A percentile compares a stretch with the other conserved stretches of the same genome.
These are phyloP conservation scores for Echinarachnius parma DNA, from an alignment of 53 echinoderm and acorn worm species.

Conservation along the genomic window DNA sequence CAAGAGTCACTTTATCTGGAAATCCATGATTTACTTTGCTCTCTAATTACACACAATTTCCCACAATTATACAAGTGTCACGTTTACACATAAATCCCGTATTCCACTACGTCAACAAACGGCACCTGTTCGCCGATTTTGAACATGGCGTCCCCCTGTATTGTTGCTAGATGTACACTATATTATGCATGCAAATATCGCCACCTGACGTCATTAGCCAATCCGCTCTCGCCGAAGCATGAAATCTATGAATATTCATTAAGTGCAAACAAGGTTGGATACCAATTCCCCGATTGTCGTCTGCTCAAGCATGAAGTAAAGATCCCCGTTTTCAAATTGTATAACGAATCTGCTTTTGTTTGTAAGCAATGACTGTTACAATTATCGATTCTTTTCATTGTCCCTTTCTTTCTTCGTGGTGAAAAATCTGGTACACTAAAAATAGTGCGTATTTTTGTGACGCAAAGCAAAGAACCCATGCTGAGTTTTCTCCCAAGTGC, in stretches of 20 bases:
- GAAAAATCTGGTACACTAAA: too few species aligned
- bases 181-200: constrained; percentile 54
- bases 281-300: constrained; percentile 4
- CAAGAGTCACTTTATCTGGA: neutral
- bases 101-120: neutral
- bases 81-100: neutral
- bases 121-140: constrained; percentile 31
- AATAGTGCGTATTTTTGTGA: too few species aligned
- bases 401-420: too few species aligned
- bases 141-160: constrained; percentile 42
- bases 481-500: too few species aligned
- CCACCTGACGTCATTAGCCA: constrained; percentile 20
- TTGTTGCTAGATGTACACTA: constrained; percentile 61
- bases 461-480: too few species aligned
- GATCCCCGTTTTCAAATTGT: too few species aligned
- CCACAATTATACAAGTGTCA: neutral
- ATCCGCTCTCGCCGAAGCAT: constrained; percentile 23
- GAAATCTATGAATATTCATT: constrained; percentile 22
- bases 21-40: constrained; percentile 8
- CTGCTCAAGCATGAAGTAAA: constrained; percentile 1
- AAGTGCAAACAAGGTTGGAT: neutral
- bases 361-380: too few species aligned
- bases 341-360: too few species aligned
- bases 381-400: too few species aligned
- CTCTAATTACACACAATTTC: neutral